Conservation (phyloP, 1,140 invertebrate genomes). For the Teleopsis dalmanni region DNA sequence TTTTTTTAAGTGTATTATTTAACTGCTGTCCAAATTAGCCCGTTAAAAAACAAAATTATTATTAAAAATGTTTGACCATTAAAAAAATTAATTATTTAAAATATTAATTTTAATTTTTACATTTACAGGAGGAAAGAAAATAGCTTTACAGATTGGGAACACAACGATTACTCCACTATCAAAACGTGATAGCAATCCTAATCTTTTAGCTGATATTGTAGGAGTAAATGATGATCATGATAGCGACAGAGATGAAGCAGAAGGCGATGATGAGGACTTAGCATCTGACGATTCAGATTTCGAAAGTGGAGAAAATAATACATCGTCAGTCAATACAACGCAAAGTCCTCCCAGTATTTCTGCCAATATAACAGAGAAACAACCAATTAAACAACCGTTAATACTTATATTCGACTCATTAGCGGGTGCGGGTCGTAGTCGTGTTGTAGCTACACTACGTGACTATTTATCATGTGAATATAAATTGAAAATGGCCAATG, state of each 20-base stretch:
- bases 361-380: constrained; percentile 16
- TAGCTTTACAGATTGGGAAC: constrained; percentile 53
- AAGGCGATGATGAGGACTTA: constrained; percentile 60
- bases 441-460: constrained; percentile 77
- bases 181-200: constrained; percentile 44
- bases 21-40: too few relatives aligned
- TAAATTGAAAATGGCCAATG: constrained; percentile 59
- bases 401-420: constrained; percentile 94
- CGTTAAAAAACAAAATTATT: background rate
- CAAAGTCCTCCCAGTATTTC: constrained; percentile 7
- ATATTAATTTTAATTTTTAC: constrained; percentile 2
- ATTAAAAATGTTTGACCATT: too few relatives aligned
- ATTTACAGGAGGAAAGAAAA: constrained; percentile 26
- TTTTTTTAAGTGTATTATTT: too few relatives aligned
- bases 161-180: constrained; percentile 59
- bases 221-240: constrained; percentile 61
- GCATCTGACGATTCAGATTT: constrained; percentile 60
- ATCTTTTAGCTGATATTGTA: constrained; percentile 48
- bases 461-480: constrained; percentile 89
- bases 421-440: constrained; percentile 65
- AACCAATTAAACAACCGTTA: constrained; percentile 56
- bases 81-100: too few relatives aligned
- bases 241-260: constrained; percentile 73
- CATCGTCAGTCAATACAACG: constrained; percentile 8
- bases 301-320: constrained; percentile 28